Conservation (phyloP, 2,888 invertebrate genomes). For the Trachelus tabidus region DNA sequence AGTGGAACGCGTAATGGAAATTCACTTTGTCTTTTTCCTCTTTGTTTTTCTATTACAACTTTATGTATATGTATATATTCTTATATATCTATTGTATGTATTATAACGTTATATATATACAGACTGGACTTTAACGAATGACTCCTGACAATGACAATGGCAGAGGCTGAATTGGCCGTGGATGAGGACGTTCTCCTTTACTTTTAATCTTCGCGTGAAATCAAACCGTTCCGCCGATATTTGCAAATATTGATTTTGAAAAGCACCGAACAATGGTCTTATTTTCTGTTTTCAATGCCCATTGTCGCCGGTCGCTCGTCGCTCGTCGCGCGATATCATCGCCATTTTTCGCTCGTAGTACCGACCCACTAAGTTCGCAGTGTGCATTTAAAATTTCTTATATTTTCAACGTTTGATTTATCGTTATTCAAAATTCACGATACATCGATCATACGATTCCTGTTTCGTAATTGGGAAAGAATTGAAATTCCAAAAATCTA, state of each 20-base stretch:
- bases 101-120: constrained; percentile 1
- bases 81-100: too few relatives aligned
- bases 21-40: neutral
- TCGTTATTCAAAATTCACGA: neutral
- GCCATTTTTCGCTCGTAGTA: neutral
- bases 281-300: constrained; percentile 64
- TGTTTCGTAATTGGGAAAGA: neutral
- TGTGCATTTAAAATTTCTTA: neutral
- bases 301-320: constrained; percentile 50
- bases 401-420: neutral
- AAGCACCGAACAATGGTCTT: constrained; percentile 64
- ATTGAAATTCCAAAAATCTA: neutral
- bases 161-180: constrained; percentile 28
- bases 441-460: neutral
- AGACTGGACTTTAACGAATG: neutral
- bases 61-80: neutral
- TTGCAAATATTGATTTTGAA: constrained; percentile 66
- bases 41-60: neutral
- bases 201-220: constrained; percentile 58
- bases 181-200: constrained; percentile 47
- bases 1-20: neutral
- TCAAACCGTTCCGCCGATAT: constrained; percentile 48
- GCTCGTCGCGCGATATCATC: constrained; percentile 22
- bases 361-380: neutral
- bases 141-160: constrained; percentile 24